Conservation (phyloP, 2,113 vertebrate genomes). For the Arvicanthis niloticus region DNA sequence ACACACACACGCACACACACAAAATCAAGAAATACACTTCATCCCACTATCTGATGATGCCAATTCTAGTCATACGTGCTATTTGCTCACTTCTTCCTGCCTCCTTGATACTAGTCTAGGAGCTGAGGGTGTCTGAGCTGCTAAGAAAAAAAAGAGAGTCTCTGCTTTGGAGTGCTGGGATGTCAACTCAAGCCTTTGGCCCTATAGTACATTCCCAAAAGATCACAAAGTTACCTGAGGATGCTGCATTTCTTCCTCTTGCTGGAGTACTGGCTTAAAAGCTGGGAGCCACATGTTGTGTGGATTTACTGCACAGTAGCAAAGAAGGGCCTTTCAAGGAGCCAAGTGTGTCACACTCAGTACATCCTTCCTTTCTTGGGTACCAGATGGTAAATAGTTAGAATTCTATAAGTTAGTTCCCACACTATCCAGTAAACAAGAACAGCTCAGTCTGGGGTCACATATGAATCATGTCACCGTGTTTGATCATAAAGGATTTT, state of each 20-base stretch:
- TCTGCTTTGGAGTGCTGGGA: not conserved
- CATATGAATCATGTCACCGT: not conserved
- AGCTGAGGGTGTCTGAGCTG: not conserved
- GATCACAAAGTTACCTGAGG: not conserved
- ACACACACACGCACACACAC: not conserved
- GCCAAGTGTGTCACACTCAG: not conserved
- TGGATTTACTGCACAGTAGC: not conserved
- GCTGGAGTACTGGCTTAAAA: not conserved
- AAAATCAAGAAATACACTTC: not conserved
- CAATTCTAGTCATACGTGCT: not conserved
- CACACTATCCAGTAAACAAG: not conserved
- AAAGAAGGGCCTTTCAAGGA: not conserved
- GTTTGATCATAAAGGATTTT: not conserved
- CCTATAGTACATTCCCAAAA: not conserved
- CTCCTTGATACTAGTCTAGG: not conserved
- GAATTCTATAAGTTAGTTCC: not conserved
- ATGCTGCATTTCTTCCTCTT: not conserved
- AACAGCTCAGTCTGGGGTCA: not conserved
- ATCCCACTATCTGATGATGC: not conserved
- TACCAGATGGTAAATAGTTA: not conserved
- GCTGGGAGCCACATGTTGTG: not conserved
- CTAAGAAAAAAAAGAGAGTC: not conserved
- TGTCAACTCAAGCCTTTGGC: not conserved
- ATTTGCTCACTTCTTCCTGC: not conserved
- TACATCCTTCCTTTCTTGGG: not conserved